Conservation (phyloP, 2,113 vertebrate genomes). For the Clarias macrocephalus region DNA sequence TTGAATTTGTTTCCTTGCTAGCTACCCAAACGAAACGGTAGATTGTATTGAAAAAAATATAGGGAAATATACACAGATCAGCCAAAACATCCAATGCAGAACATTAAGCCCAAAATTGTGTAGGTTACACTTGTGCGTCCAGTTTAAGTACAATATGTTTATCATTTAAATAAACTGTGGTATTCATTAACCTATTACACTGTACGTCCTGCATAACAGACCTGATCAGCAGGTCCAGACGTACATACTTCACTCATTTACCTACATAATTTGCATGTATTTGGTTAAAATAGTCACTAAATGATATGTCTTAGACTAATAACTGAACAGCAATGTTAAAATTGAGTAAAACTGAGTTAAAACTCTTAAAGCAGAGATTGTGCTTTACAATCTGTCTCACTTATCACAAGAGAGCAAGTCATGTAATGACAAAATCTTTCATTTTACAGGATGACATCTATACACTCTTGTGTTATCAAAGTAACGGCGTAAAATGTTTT, state of each 20-base stretch:
- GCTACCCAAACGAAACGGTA: not conserved
- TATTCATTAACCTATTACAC: not conserved
- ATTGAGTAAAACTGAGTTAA: not conserved
- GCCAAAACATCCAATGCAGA: too few relatives aligned
- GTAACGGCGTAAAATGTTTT: constrained; percentile 15
- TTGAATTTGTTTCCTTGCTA: not conserved
- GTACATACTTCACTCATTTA: not conserved
- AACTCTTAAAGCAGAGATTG: not conserved
- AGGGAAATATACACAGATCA: not conserved
- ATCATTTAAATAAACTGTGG: not conserved
- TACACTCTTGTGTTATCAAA: not conserved
- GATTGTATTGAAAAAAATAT: not conserved
- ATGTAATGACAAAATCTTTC: constrained; percentile 22
- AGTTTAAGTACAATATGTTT: too few relatives aligned
- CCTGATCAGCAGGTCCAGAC: not conserved
- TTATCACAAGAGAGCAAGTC: not conserved
- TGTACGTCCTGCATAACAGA: not conserved
- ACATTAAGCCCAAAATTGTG: too few relatives aligned
- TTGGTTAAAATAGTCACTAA: not conserved
- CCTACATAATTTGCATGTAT: not conserved
- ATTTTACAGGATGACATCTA: not conserved
- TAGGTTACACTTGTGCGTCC: too few relatives aligned
- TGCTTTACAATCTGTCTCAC: not conserved
- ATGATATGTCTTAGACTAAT: not conserved
- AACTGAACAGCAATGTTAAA: not conserved